Evolutionary conservation across 2,113 vertebrate species (phyloP), one percentile per base, ranked within the genome.

Genomic region (Prionailurus viverrinus): DNA sequence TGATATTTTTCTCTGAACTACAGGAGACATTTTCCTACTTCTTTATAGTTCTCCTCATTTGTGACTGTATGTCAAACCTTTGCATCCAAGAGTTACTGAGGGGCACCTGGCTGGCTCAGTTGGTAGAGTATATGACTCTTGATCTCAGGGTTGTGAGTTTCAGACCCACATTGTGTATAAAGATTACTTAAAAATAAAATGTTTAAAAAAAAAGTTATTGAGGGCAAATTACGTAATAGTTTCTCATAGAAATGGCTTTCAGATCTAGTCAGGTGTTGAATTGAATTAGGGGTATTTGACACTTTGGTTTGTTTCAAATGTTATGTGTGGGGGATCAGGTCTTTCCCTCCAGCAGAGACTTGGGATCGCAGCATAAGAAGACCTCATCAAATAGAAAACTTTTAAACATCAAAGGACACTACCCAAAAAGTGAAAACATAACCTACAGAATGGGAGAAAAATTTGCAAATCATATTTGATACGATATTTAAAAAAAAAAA

Each of bases 1-100:
- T 53, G 16, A 85, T 7, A 48, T 95, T 68, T 90, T 86, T 73
- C 63, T 81, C 33, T 41, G 41, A 81, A 92, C 53, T 53, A 65
- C n/a, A 76, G 9, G 33, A 63, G 18, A 68, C 23, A 31, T 23
- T 71, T 51, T 80, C 25, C 53, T 61, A 53, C 31, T 69, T 80
- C 66, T 51, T 74, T 41, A 87, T 19, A 73, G 36, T 41, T 41
- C 39, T 61, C 63, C 71, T 51, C 74, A 63, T 41, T 41, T 65
- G 29, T 73, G 16, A 39, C 3, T 53, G 4, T 39, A 27, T n/a
- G 10, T 53, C 27, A 89, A 89, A 33, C 18, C n/a, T 48, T 85
- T 85, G n/a, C 33, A 33, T 36, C 90, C 21, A 55, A 68, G 45
- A 69, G 31, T 61, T 84, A 45, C 3, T 81, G 18, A 73, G n/a